A percentile compares a stretch with the other conserved stretches of the same genome.
Evolutionary conservation across 2,888 invertebrate genomes (phyloP).

Genomic region (Chironomus tentans): DNA sequence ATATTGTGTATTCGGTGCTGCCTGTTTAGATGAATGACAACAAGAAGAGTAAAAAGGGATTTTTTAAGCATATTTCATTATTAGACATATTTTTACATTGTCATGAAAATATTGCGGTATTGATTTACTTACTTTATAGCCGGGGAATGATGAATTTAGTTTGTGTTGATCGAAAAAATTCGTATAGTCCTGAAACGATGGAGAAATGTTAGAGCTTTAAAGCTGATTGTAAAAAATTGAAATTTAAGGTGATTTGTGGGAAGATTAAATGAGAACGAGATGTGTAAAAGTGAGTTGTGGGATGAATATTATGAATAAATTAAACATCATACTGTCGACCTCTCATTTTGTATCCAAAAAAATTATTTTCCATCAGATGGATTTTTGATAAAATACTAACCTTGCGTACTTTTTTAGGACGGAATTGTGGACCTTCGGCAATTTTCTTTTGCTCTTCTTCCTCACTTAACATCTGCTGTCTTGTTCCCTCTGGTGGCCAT

Average conservation of each 20-base stretch:
- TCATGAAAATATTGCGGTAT: background rate
- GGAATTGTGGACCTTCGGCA: constrained; percentile 11
- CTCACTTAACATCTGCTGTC: constrained; percentile 16
- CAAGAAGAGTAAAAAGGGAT: background rate
- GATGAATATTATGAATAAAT: background rate
- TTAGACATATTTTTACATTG: no score
- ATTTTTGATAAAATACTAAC: background rate
- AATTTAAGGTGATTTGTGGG: background rate
- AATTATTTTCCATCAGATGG: background rate
- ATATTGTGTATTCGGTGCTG: constrained; percentile 19
- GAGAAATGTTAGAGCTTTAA: background rate
- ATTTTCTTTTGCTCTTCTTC: background rate
- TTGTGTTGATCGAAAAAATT: constrained; percentile 16
- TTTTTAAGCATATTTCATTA: background rate
- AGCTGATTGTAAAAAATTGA: background rate
- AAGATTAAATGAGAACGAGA: background rate
- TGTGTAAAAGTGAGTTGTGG: background rate
- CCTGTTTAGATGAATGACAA: background rate
- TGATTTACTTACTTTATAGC: constrained; percentile 7
- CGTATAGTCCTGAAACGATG: constrained; percentile 10
- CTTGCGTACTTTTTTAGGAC: constrained; percentile 6
- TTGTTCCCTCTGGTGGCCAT: constrained; percentile 21
- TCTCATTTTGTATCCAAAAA: background rate
- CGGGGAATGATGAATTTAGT: constrained; percentile 13
- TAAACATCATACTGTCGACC: background rate